Percentiles rank a stretch among this genome's conserved stretches.
These are phyloP conservation scores for Otus sunia DNA, from an alignment of 2,113 vertebrate genomes.

Conservation along the genomic window DNA sequence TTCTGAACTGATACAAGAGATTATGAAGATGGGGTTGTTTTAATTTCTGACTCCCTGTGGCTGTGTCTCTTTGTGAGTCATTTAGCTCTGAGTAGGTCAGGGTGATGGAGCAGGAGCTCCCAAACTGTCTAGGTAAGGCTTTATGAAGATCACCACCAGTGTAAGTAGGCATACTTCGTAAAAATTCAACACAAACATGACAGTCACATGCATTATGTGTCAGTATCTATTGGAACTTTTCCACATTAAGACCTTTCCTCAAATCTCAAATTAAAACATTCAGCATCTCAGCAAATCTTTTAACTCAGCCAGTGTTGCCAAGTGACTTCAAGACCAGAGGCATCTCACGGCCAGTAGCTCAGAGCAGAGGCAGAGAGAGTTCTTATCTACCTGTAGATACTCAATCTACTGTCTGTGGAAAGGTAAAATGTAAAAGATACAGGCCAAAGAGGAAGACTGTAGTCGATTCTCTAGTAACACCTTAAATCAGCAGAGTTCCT, in stretches of 20 bases:
- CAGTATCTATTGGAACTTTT: not conserved
- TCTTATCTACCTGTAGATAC: not conserved
- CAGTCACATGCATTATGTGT: not conserved
- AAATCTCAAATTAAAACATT: not conserved
- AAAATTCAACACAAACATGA: not conserved
- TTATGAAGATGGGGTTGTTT: not conserved
- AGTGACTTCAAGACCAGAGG: not conserved
- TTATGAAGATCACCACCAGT: not conserved
- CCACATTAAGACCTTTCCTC: not conserved
- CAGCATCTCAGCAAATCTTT: not conserved
- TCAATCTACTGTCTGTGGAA: not conserved
- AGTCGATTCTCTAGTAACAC: not conserved
- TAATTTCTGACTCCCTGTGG: not conserved
- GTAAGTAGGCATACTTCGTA: not conserved
- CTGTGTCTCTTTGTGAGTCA: not conserved
- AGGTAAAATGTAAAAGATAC: not conserved
- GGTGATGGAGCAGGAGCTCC: not conserved
- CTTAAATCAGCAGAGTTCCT: not conserved
- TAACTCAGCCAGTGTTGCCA: not conserved
- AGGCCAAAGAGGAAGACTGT: not conserved
- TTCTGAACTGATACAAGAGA: not conserved
- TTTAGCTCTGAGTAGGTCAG: not conserved
- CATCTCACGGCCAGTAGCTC: not conserved
- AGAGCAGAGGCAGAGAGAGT: not conserved
- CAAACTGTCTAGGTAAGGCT: not conserved